These are phyloP conservation scores for Aporophyla lueneburgensis DNA, from an alignment of 2,888 invertebrate genomes.

Conservation along the genomic window DNA sequence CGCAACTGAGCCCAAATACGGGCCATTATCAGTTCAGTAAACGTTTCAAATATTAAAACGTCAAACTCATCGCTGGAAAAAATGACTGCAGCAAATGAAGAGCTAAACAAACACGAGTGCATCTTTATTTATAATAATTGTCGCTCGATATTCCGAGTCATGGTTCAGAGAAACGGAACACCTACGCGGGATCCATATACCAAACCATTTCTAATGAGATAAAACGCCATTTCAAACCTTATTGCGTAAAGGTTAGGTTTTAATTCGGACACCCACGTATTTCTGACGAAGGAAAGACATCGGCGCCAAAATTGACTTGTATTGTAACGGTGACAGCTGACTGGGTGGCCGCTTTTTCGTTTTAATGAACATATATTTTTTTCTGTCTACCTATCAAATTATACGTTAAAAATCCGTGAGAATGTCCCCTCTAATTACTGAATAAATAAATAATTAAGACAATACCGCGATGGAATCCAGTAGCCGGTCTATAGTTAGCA, in stretches of 20 bases:
- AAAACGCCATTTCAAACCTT: conserved; percentile 66
- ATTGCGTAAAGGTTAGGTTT: conserved; percentile 43
- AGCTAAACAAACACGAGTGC: conserved; percentile 87
- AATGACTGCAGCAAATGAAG: conserved; percentile 87
- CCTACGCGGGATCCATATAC: conserved; percentile 80
- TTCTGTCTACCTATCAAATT: conserved; percentile 8
- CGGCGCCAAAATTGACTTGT: conserved; percentile 88
- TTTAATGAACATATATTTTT: conserved; percentile 70
- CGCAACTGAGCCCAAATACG: conserved; percentile 57
- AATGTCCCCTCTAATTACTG: conserved; percentile 17
- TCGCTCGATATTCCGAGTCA: conserved; percentile 83
- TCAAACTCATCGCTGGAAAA: conserved; percentile 72
- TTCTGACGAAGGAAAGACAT: conserved; percentile 66
- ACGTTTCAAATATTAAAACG: conserved; percentile 64
- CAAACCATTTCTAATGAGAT: conserved; percentile 57
- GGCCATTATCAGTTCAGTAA: conserved; percentile 55
- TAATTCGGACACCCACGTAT: conserved; percentile 41
- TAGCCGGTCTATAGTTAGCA: conserved; percentile 64
- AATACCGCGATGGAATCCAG: conserved; percentile 53
- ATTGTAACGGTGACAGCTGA: conserved; percentile 84
- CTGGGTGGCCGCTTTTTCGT: conserved; percentile 85
- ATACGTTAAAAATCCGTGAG: conserved; percentile 11
- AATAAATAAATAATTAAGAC: conserved; percentile 28
- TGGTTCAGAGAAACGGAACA: conserved; percentile 87
- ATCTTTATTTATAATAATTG: conserved; percentile 89